Conservation (phyloP, 2,113 vertebrate species). For the Mola mola region DNA sequence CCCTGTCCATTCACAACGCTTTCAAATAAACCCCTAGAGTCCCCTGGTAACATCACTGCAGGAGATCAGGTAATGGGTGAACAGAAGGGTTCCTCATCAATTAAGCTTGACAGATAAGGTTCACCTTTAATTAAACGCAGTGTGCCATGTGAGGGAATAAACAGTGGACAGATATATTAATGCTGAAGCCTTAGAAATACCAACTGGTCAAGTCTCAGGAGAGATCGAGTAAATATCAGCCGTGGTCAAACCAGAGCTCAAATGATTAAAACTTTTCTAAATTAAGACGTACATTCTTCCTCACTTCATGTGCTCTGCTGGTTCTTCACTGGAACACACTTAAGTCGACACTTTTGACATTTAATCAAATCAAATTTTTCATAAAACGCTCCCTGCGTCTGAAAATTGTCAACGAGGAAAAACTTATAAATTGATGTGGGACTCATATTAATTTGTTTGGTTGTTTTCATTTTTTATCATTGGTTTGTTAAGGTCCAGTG, state of each 20-base stretch:
- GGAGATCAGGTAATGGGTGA: constrained; percentile 18
- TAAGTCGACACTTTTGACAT: no score
- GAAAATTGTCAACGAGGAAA: no score
- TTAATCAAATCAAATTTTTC: no score
- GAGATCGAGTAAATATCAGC: constrained; percentile 68
- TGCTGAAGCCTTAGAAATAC: constrained; percentile 68
- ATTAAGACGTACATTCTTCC: constrained; percentile 4
- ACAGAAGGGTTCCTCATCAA: constrained; percentile 12
- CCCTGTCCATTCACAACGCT: constrained; percentile 7
- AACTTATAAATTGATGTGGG: no score
- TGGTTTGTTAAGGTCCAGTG: no score
- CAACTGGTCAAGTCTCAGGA: constrained; percentile 46
- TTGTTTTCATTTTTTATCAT: no score
- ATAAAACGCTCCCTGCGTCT: no score
- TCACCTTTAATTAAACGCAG: constrained; percentile 78
- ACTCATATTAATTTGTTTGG: no score
- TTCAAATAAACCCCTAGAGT: background rate
- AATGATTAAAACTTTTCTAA: constrained; percentile 43
- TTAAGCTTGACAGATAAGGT: constrained; percentile 46
- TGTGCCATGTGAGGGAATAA: constrained; percentile 47
- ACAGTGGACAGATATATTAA: constrained; percentile 57
- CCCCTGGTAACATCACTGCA: constrained; percentile 30
- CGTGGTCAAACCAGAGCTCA: constrained; percentile 48
- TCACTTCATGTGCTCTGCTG: background rate
- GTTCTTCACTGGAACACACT: no score